Evolutionary conservation across 2,888 invertebrate species (phyloP).

Genomic region (Acholoe squamosa): DNA sequence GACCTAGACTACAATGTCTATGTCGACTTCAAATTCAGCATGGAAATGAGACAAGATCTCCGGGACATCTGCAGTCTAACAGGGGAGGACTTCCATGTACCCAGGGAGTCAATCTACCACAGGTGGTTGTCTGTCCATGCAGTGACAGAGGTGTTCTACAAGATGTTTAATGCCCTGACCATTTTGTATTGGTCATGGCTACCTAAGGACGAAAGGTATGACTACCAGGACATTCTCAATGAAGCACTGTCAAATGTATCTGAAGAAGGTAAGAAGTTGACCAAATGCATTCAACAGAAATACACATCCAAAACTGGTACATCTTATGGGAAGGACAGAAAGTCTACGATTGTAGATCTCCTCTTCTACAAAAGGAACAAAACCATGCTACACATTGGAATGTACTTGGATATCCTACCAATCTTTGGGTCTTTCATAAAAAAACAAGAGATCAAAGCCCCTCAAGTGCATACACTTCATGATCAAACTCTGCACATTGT

Average conservation of each 20-base stretch:
- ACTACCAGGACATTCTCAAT: neutral
- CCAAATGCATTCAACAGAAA: neutral
- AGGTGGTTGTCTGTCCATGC: neutral
- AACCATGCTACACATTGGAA: neutral
- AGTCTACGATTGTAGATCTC: neutral
- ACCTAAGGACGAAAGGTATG: neutral
- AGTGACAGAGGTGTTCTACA: neutral
- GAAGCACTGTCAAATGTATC: neutral
- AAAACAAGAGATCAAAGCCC: neutral
- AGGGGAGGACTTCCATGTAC: neutral
- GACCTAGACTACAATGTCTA: neutral
- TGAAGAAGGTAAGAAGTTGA: neutral
- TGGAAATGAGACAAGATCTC: neutral
- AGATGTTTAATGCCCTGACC: neutral
- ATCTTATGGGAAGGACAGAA: neutral
- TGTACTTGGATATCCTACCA: neutral
- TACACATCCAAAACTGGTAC: neutral
- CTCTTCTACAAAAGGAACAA: neutral
- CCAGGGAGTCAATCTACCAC: too few relatives aligned
- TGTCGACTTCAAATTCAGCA: neutral
- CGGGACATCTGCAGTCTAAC: neutral
- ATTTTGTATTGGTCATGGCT: slow-evolving; percentile 14
- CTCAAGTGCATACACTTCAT: neutral
- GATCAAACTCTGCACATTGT: neutral
- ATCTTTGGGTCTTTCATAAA: neutral